A percentile compares a stretch with the other conserved stretches of the same genome.
phyloP scores from a whole-genome alignment of 2,113 vertebrate species.

The Saguinus imperator region DNA sequence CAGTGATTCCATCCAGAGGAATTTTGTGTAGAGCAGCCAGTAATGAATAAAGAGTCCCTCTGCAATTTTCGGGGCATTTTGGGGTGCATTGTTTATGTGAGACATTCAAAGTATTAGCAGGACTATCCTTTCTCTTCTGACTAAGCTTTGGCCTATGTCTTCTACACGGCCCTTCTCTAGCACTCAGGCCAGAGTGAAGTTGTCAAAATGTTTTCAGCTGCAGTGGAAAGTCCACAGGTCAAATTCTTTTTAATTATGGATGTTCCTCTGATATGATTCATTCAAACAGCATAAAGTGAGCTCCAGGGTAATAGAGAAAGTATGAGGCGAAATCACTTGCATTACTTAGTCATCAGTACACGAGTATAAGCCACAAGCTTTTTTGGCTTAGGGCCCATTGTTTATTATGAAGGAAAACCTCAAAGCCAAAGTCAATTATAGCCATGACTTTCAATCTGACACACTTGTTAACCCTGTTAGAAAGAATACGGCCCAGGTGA shows the following conservation, averaged over 20 bases:
- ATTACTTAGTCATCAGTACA: slow-evolving; percentile 65
- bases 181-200: not conserved
- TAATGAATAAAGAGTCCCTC: not conserved
- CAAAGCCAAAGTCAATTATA: slow-evolving; percentile 78
- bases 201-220: slow-evolving; percentile 33
- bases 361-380: slow-evolving; percentile 67
- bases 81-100: not conserved
- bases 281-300: slow-evolving; percentile 63
- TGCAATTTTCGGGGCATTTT: not conserved
- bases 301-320: slow-evolving; percentile 35
- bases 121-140: not conserved
- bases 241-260: slow-evolving; percentile 63
- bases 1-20: not conserved
- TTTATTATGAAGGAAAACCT: slow-evolving; percentile 79
- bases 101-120: not conserved
- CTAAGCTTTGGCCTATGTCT: not conserved
- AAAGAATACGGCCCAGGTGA: slow-evolving; percentile 58
- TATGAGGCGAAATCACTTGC: slow-evolving; percentile 63
- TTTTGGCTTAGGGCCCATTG: slow-evolving; percentile 72
- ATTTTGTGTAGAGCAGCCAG: not conserved
- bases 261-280: slow-evolving; percentile 69
- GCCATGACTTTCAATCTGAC: slow-evolving; percentile 76
- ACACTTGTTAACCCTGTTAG: slow-evolving; percentile 67
- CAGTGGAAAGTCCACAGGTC: slow-evolving; percentile 21
- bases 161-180: not conserved